phyloP scores from a whole-genome alignment of 1,140 invertebrate species.

The Ditylenchus dipsaci region DNA sequence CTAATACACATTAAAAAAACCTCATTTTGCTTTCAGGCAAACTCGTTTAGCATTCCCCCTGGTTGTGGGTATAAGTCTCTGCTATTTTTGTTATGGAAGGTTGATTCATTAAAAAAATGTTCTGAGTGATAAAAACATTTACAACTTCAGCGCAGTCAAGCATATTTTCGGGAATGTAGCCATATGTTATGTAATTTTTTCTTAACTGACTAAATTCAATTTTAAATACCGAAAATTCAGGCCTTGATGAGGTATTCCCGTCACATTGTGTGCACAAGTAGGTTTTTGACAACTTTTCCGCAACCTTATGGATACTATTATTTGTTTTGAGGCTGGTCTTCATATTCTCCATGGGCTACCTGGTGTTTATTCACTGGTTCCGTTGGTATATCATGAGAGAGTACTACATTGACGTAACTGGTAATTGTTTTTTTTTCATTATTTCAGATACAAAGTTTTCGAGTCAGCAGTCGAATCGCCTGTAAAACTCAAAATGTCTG shows the following conservation, averaged over 20 bases:
- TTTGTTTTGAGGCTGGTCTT: constrained; percentile 65
- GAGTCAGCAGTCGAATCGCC: no score
- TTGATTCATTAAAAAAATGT: constrained; percentile 60
- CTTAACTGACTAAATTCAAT: not conserved
- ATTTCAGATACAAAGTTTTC: no score
- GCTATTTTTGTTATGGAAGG: constrained; percentile 82
- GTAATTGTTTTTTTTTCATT: no score
- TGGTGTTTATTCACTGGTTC: constrained; percentile 78
- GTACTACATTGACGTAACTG: constrained; percentile 20
- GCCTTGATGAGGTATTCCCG: constrained; percentile 17
- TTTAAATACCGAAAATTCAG: no score
- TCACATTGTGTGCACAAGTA: constrained; percentile 52
- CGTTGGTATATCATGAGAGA: constrained; percentile 62
- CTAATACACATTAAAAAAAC: no score
- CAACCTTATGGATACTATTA: not conserved
- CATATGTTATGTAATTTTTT: constrained; percentile 22
- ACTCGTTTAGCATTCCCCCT: constrained; percentile 71
- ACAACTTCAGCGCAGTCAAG: constrained; percentile 28
- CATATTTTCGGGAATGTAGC: constrained; percentile 33
- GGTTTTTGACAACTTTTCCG: constrained; percentile 62
- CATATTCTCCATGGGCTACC: constrained; percentile 72
- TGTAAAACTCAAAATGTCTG: no score
- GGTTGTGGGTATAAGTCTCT: constrained; percentile 70
- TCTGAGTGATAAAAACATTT: not conserved
- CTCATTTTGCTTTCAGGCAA: not conserved